Conservation (phyloP, 2,888 invertebrate genomes). For the Argynnis bischoffii region DNA sequence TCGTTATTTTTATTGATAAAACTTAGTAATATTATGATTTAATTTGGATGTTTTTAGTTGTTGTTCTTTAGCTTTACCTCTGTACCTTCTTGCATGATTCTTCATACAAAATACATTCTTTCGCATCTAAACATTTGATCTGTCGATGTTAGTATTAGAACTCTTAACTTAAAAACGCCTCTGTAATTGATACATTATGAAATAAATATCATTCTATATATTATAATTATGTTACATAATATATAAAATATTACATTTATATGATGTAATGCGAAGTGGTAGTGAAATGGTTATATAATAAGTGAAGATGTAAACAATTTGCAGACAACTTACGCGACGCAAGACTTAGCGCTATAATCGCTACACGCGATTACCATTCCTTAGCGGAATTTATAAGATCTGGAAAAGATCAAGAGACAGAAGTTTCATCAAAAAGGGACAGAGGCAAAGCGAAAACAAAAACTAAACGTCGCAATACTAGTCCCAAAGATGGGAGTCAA, state of each 20-base stretch:
- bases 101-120: not conserved
- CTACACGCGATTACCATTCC: slow-evolving; percentile 29
- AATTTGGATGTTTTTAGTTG: slow-evolving; percentile 4
- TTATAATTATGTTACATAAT: too few relatives aligned
- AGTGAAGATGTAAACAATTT: slow-evolving; percentile 19
- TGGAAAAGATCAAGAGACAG: slow-evolving; percentile 23
- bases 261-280: too few relatives aligned
- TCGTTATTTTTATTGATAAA: too few relatives aligned
- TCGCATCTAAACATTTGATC: not conserved
- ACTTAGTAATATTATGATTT: not conserved
- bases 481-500: slow-evolving; percentile 10
- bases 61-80: slow-evolving; percentile 10
- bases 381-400: slow-evolving; percentile 28
- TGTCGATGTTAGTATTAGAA: not conserved
- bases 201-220: too few relatives aligned
- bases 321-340: slow-evolving; percentile 25
- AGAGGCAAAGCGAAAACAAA: slow-evolving; percentile 20
- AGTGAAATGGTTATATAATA: not conserved
- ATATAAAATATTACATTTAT: too few relatives aligned
- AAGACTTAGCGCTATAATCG: slow-evolving; percentile 27
- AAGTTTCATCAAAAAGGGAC: slow-evolving; percentile 19
- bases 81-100: slow-evolving; percentile 19
- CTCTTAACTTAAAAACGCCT: not conserved
- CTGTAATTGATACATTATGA: not conserved
- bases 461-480: slow-evolving; percentile 19